Base-by-base conservation (phyloP, 2,888 invertebrate species). In the Panorpa germanica region DNA sequence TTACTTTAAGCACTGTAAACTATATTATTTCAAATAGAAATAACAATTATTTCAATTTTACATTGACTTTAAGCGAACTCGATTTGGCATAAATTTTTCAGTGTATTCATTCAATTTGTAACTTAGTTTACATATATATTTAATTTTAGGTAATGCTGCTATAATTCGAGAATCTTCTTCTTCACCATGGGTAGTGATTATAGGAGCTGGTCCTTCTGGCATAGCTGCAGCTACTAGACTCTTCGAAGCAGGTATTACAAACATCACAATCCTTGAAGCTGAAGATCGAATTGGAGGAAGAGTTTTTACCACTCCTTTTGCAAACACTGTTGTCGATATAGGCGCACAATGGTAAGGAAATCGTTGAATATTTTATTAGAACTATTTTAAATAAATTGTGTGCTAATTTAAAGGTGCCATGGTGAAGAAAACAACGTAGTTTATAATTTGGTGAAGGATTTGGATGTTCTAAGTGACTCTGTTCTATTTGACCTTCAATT, bases 261-360 rank as follows among this genome's bases (percentile, higher is more conserved):
- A 62, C 38, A 61, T 71, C 2, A 37, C 63, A 19, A 53, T 72
- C 1, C 43, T 75, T 24, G 75, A 74, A 45, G 69, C 68, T 2
- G 65, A 63, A 38, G 52, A 61, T 37, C 58, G 70, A 19, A 58
- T 73, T 29, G 75, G 75, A 0, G 75, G 75, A 2, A 56, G 75
- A 33, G 55, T 74, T 12, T 41, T 53, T 28, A 60, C 63, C 1
- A 51, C 61, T 3, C 50, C 54, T 1, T 65, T 61, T 38, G 66
- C 59, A 2, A 61, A 61, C 1, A 61, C 58, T 36, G 50, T 62
- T 4, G 53, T 80, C 4, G 81, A 82, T 45, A 43, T 78, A 28
- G 81, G 81, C 1, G 81, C 76, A 25, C 77, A 81, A 39, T 82
- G 80, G 80, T 72, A 38, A 31, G 22, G 13, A 28, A 28, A 25